Conservation (phyloP, 35 echinoderm and acorn worm species). For the Apostichopus japonicus region DNA sequence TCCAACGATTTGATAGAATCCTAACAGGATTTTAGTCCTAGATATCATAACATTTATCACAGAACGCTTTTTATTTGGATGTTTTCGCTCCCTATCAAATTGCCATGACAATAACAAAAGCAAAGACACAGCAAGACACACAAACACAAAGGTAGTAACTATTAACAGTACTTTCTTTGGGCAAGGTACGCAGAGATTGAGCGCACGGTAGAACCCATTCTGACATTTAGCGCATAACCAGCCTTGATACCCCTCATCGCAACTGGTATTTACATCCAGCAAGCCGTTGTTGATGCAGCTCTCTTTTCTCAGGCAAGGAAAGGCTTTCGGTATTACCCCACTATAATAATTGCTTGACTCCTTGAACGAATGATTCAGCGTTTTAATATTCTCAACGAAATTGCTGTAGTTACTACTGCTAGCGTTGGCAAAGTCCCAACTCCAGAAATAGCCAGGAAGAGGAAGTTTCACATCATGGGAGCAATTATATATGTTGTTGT, state of each 20-base stretch:
- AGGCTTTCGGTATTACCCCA: neutral
- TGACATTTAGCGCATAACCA: slow-evolving; percentile 21
- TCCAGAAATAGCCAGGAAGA: slow-evolving; percentile 17
- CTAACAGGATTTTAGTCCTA: slow-evolving; percentile 26
- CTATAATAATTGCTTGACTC: neutral
- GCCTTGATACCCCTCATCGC: slow-evolving; percentile 1
- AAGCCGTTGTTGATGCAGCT: slow-evolving; percentile 30
- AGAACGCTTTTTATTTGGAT: neutral
- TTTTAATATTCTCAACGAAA: neutral
- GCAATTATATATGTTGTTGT: neutral
- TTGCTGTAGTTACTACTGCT: neutral
- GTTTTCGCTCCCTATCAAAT: slow-evolving; percentile 3
- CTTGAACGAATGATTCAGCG: neutral
- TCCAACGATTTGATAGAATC: slow-evolving; percentile 37
- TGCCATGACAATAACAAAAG: slow-evolving; percentile 9
- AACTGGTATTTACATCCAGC: neutral
- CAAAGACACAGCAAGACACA: neutral
- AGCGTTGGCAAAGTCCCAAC: neutral
- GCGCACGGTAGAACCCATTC: neutral
- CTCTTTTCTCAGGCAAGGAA: neutral
- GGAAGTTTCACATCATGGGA: neutral
- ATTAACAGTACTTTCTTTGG: neutral
- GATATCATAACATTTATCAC: slow-evolving; percentile 19
- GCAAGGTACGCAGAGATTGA: slow-evolving; percentile 3
- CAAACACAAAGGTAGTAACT: neutral